Evolutionary conservation across 2,113 vertebrate genomes (phyloP), one percentile per base, ranked within the genome.

Genomic region (Reinhardtius hippoglossoides): DNA sequence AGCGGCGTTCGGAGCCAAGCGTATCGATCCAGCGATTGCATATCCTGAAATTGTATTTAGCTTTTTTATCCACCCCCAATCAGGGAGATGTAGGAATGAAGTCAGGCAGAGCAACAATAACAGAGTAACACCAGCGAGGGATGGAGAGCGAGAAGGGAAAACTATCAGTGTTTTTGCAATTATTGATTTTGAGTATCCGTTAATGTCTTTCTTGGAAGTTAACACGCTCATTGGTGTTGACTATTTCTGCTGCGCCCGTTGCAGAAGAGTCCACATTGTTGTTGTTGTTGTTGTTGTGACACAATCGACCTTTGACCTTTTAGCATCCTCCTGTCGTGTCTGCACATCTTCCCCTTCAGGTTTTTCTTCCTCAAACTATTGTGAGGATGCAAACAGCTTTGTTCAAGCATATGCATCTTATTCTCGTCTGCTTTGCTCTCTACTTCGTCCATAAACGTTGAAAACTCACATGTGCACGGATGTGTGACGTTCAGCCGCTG

Each of bases 11-110:
- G 1, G 31, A 61, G 72, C 67, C 67, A 80, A 80, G 73, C 1
- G 35, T 68, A 88, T 89, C 23, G 83, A 89, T 87, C 82, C 13
- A 2, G 27, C 69, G 16, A 26, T 37, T 44, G 59, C 50, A 56
- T 57, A 46, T 63, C 74, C 52, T 10, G 52, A 66, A 9, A 24
- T 78, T 52, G 60, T 55, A 23, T 68, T 80, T 31, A 55, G 57
- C 59, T 24, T 59, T 59, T 71, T 70, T 40, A 46, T 76, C 73
- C 59, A 37, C 15, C 35, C 1, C 1, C 44, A 58, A 20, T 86
- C 57, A 50, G 18, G 10, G 54, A 42, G 48, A 76, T 65, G 44
- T 48, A 27, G 31, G 55, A 61, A 74, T 71, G 15, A 55, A 72
- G 66, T 76, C 58, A 56, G 65, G 80, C 65, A 78, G 52, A 76